Conservation (phyloP, 2,888 invertebrate genomes). For the Fragum sueziense region DNA sequence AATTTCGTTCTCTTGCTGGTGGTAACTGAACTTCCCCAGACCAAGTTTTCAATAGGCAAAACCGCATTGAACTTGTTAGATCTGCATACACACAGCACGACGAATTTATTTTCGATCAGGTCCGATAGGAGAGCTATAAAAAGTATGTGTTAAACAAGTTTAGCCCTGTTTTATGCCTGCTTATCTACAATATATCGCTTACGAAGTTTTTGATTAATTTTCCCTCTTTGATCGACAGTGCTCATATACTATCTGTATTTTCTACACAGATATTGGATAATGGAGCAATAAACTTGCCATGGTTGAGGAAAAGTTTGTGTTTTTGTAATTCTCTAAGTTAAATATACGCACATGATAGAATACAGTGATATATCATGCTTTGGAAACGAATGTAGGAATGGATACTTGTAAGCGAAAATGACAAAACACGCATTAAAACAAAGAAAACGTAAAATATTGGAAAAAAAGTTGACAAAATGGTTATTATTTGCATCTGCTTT, state of each 20-base stretch:
- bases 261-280: background rate
- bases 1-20: too few relatives aligned
- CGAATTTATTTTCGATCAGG: background rate
- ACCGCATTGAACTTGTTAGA: background rate
- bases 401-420: too few relatives aligned
- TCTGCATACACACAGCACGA: background rate
- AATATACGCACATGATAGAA: too few relatives aligned
- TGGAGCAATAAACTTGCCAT: background rate
- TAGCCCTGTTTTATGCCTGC: conserved; percentile 1
- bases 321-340: background rate
- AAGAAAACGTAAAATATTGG: too few relatives aligned
- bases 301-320: background rate
- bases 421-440: too few relatives aligned
- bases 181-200: conserved; percentile 1
- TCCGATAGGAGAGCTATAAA: background rate
- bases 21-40: too few relatives aligned
- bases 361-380: too few relatives aligned
- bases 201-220: conserved; percentile 10
- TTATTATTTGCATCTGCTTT: too few relatives aligned
- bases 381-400: too few relatives aligned
- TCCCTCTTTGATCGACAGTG: background rate
- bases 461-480: too few relatives aligned
- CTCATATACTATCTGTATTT: background rate
- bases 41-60: background rate
- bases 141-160: background rate